Evolutionary conservation across 2,888 invertebrate species (phyloP), one percentile per base, ranked within the genome.

Genomic region (Exocentrus adspersus): DNA sequence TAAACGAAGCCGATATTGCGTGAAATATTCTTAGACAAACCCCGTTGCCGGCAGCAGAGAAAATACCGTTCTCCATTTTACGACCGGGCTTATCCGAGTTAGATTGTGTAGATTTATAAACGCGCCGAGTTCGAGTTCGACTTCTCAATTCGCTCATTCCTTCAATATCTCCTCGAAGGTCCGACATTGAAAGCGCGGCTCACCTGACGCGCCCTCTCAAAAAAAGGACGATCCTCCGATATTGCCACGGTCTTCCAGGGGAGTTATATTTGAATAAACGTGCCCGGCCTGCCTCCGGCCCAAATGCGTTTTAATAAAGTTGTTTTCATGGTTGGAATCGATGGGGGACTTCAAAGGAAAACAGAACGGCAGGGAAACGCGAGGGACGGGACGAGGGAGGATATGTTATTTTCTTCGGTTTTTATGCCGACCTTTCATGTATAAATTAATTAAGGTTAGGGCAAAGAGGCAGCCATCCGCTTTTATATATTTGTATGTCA

Each of bases 261-360:
- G 37, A 37, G 37, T 37, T 37, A 37, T 37, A 37, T 37, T 37
- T 37, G 37, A 37, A 37, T 37, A 37, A 37, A 37, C 37, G 37
- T 14, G 5, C 14, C 14, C 14, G 37, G 37, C 12, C 37, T 14
- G n/a, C 37, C 4, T n/a, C 12, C 4, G 14, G 12, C 12, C 37
- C 37, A 37, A 37, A 37, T 37, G 14, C 37, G 37, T 37, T 37
- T 37, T 37, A 37, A 37, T 37, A 37, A 37, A 37, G 10, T 37
- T 37, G 37, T 37, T 37, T 37, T n/a, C 14, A 9, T 37, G 10
- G 37, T 37, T 37, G 2, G 14, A 12, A 37, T n/a, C n/a, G 3
- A n/a, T 37, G 10, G n/a, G n/a, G 12, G 12, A 37, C 37, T 37
- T 37, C 37, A 37, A 37, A 37, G 37, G 14, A 37, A 37, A 37